These are phyloP conservation scores for Rhinoraja longicauda DNA, from an alignment of 2,797 vertebrate genomes.

Conservation along the genomic window DNA sequence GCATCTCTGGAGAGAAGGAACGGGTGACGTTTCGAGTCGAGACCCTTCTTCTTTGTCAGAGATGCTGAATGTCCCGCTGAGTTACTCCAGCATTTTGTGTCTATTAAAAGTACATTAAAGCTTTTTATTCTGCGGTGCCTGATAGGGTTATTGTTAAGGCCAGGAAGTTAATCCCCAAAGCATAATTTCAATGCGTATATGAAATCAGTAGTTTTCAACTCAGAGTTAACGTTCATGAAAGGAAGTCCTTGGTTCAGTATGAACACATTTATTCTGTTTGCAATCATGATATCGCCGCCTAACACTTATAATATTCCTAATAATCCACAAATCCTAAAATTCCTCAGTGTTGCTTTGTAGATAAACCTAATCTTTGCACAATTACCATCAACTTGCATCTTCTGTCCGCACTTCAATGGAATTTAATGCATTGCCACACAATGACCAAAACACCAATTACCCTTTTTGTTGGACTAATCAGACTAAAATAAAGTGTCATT, in stretches of 20 bases:
- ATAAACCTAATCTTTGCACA: background rate
- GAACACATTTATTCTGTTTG: background rate
- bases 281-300: background rate
- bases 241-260: background rate
- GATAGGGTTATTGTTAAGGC: background rate
- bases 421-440: background rate
- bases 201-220: background rate
- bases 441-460: background rate
- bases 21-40: no score
- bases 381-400: background rate
- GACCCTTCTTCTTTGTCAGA: no score
- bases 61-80: no score
- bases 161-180: conserved; percentile 3
- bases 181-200: background rate
- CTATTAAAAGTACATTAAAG: background rate
- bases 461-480: background rate
- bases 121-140: background rate
- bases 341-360: background rate
- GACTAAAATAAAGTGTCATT: background rate
- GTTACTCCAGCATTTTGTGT: no score
- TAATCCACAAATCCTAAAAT: background rate
- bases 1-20: no score
- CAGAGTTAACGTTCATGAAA: background rate
- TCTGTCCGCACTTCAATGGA: background rate
- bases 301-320: background rate